Base-by-base conservation (phyloP, 2,113 vertebrate species). In the Onychostruthus taczanowskii region DNA sequence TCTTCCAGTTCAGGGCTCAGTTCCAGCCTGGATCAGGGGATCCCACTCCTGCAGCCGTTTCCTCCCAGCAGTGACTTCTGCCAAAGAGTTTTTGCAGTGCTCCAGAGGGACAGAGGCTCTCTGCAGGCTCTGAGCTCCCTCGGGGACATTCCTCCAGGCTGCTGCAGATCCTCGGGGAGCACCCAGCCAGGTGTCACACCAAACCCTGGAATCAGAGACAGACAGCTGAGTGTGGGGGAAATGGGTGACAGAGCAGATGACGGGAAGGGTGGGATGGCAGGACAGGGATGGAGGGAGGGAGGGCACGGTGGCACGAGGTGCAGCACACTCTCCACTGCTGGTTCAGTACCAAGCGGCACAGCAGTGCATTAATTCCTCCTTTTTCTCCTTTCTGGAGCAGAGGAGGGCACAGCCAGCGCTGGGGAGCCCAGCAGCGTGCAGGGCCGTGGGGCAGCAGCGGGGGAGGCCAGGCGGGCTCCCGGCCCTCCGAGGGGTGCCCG, bases 231-330 rank as follows among this genome's bases (percentile, higher is more conserved):
- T 1, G 22, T 6, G 6, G 43, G 35, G 44, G 16, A 49, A 37
- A 41, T 0, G 19, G 46, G n/a, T 7, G 62, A 3, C 6, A 46
- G 70, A 19, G 44, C 3, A 23, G 37, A 5, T 2, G 62, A 39
- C n/a, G 2, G 59, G 22, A 41, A 44, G 64, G 66, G 28, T 17
- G 58, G 30, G 7, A 10, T 0, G 31, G 35, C 72, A 21, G 62
- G 37, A 6, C 6, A 8, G 46, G 58, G 72, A 14, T 3, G 84
- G 58, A 39, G 6, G 17, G 20, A 58, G 35, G 24, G 24, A 50
- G 13, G 33, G 30, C 14, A 28, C n/a, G 13, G 0, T 0, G 35
- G 70, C 30, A 5, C 3, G 30, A 31, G 11, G 11, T 7, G 69
- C 33, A 9, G 58, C 67, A 30, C 67, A 16, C 56, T 0, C 46